Base-by-base conservation (phyloP, 2,797 vertebrate genomes). In the Pipistrellus pipistrellus region DNA sequence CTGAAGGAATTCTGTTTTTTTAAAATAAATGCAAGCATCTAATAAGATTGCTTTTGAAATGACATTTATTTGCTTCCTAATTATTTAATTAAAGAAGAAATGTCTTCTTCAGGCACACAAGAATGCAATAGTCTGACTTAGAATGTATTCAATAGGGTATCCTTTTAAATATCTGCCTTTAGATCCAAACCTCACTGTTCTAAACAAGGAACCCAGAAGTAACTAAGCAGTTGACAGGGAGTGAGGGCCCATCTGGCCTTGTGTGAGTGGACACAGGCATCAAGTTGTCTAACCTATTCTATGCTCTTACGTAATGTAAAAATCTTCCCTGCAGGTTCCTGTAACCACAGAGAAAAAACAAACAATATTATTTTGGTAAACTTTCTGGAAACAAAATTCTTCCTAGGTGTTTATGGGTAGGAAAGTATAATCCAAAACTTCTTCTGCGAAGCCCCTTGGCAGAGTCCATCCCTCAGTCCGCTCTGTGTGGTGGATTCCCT, bases 371-470 rank as follows among this genome's bases (percentile, higher is more conserved):
- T 93, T 95, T 96, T 80, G 68, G 18, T 96, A 97, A 97, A 95
- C 21, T 77, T 27, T 48, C 30, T 92, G 82, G 90, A 97, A 97
- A 96, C 8, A 84, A 96, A 97, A 93, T 90, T 97, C 62, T 95
- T 92, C 94, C 88, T 88, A 97, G 93, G 95, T 91, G 97, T 97
- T 95, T 96, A 95, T 51, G 97, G 89, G 95, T 83, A 88, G 90
- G 44, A 95, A 95, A 97, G 95, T 69, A 93, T 92, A 82, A 91
- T 64, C 92, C n/a, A 94, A 97, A 98, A 97, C 90, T 94, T 86
- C 78, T 93, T 90, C 57, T 97, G 46, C 76, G 91, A 91, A 85
- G 76, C 76, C 97, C 41, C 20, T 96, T 93, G 96, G 96, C 96
- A 95, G 38, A 59, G 68, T 75, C 73, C 71, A 62, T 13, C 59